phyloP scores from a whole-genome alignment of 2,797 vertebrate species.

The Yasuhikotakia modesta region DNA sequence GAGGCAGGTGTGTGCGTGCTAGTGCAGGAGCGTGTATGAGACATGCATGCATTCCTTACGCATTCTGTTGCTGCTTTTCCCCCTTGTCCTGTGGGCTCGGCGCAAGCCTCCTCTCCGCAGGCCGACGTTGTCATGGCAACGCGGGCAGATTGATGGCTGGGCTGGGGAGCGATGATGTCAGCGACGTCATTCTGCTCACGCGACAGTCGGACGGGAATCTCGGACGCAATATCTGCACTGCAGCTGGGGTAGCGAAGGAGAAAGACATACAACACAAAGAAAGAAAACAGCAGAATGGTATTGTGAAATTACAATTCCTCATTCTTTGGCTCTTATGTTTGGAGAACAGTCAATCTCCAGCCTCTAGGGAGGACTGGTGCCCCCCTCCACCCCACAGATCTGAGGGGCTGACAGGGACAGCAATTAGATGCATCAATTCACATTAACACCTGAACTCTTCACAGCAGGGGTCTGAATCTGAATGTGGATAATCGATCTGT shows the following conservation, averaged over 20 bases:
- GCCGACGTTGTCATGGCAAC: slow-evolving; percentile 84
- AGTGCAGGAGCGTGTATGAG: slow-evolving; percentile 1
- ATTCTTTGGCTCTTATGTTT: slow-evolving; percentile 2
- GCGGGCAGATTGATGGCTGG: slow-evolving; percentile 75
- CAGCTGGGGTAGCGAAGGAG: slow-evolving; percentile 74
- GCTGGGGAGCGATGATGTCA: slow-evolving; percentile 74
- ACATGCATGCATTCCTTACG: slow-evolving; percentile 72
- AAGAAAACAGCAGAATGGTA: slow-evolving; percentile 15
- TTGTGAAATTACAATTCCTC: slow-evolving; percentile 60
- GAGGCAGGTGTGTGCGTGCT: slow-evolving; percentile 15
- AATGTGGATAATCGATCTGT: slow-evolving; percentile 41
- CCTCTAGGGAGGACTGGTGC: slow-evolving; percentile 38
- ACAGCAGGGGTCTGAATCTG: slow-evolving; percentile 16
- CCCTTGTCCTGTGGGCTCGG: slow-evolving; percentile 63
- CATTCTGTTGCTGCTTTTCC: slow-evolving; percentile 73
- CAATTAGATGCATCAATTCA: slow-evolving; percentile 69
- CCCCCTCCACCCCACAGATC: not conserved
- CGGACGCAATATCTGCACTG: slow-evolving; percentile 82
- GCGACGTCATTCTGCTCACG: slow-evolving; percentile 78
- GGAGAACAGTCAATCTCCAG: slow-evolving; percentile 33
- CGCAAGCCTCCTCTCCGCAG: slow-evolving; percentile 77
- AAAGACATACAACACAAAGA: slow-evolving; percentile 24
- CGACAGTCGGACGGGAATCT: slow-evolving; percentile 79
- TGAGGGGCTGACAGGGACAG: slow-evolving; percentile 51
- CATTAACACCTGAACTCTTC: slow-evolving; percentile 72